Conservation (phyloP, 2,888 invertebrate genomes). For the Argyresthia goedartella region DNA sequence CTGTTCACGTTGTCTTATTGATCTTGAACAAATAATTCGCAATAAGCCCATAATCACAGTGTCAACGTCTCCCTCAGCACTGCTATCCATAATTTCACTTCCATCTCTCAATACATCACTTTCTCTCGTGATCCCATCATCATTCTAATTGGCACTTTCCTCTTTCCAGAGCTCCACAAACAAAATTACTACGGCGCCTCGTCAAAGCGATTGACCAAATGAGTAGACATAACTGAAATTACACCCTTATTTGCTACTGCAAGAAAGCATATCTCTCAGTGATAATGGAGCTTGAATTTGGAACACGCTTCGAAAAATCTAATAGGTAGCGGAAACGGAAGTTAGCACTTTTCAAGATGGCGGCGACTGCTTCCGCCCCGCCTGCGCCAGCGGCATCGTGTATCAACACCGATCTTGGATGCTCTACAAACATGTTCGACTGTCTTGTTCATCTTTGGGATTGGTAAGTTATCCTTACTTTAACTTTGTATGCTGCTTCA, state of each 20-base stretch:
- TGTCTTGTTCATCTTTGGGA: constrained; percentile 62
- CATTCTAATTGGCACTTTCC: constrained; percentile 43
- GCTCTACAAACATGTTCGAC: constrained; percentile 50
- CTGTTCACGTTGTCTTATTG: neutral
- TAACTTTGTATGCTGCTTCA: constrained; percentile 4
- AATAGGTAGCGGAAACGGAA: constrained; percentile 8
- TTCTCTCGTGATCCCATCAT: constrained; percentile 16
- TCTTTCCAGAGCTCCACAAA: constrained; percentile 39
- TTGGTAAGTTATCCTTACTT: constrained; percentile 35
- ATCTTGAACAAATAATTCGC: neutral
- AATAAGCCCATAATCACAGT: neutral
- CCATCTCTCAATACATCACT: constrained; percentile 27
- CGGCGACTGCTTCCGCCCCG: constrained; percentile 16
- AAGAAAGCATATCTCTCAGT: too few relatives aligned
- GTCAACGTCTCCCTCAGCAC: neutral
- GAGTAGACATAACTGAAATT: constrained; percentile 26
- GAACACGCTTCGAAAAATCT: constrained; percentile 18
- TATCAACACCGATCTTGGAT: constrained; percentile 56
- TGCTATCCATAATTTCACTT: constrained; percentile 33
- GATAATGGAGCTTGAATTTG: too few relatives aligned
- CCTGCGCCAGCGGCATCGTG: constrained; percentile 45
- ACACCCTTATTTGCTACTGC: constrained; percentile 7
- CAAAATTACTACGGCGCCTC: constrained; percentile 23
- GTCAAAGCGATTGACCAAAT: constrained; percentile 1
- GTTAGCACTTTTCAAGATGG: constrained; percentile 27